Evolutionary conservation across 1,140 invertebrate species (phyloP), one percentile per base, ranked within the genome.

Genomic region (Drosophila eugracilis): DNA sequence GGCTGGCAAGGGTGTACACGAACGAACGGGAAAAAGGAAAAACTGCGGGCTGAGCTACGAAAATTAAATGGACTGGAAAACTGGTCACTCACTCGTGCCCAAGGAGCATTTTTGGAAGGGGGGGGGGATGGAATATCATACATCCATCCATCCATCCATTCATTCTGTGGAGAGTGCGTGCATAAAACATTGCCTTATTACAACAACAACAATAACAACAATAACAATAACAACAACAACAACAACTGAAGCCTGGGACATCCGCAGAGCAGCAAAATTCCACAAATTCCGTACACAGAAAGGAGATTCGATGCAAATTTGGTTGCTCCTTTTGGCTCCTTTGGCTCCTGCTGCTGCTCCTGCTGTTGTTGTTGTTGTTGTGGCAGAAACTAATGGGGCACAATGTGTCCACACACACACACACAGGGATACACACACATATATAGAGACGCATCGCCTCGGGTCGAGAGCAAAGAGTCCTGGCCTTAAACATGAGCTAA

Each of bases 401-500:
- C 84, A 86, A 86, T 86, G 83, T 86, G 83, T 86, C 83, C 83
- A 86, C 83, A 86, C 66, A 69, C 63, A 70, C 60, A 53, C 41
- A 24, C 37, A 5, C 60, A n/a, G 15, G n/a, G n/a, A 17, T 26
- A 14, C 44, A 30, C 34, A 14, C 42, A 48, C 55, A 21, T 10
- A 7, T 14, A 15, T 9, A 39, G 26, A 49, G 17, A 50, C 54
- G 17, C 48, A 71, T 4, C 37, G 44, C 39, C 62, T 36, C 47
- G 67, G 53, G 54, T 72, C 30, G 57, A 42, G 67, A 52, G 53
- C 70, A 73, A 71, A 59, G 30, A 52, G 60, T 57, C 48, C 74
- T 80, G 78, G 75, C 83, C 84, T 88, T 88, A 83, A 83, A 83
- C 84, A 88, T 88, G 84, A 78, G 84, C 84, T 88, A 78, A 88